These are phyloP conservation scores for Saccostrea glomerata DNA, from an alignment of 1,140 invertebrate genomes.

Conservation along the genomic window DNA sequence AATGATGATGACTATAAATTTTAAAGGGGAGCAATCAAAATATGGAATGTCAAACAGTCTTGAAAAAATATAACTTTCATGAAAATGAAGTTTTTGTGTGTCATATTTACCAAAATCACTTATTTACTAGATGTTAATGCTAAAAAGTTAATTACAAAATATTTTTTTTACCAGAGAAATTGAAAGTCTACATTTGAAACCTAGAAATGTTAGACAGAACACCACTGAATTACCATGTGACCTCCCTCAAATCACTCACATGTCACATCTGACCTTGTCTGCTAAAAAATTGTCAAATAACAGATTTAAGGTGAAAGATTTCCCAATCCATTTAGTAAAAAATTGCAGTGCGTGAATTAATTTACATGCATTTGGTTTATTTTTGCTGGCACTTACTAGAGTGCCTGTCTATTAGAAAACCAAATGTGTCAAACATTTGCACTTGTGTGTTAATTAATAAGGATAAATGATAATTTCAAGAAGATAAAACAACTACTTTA, in stretches of 20 bases:
- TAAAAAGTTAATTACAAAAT: no score
- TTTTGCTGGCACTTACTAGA: background rate
- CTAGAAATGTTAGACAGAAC: no score
- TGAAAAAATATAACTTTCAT: no score
- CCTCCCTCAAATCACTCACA: background rate
- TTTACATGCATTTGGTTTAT: background rate
- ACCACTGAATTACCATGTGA: background rate
- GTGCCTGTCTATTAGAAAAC: background rate
- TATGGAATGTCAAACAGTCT: no score
- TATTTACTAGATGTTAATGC: no score
- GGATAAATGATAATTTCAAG: background rate
- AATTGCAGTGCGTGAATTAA: background rate
- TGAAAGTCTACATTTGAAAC: no score
- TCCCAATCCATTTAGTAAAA: conserved; percentile 18
- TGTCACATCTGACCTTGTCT: background rate
- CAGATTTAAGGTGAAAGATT: background rate
- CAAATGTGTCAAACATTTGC: conserved; percentile 2
- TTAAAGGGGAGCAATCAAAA: no score
- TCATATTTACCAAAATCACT: no score
- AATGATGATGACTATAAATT: no score
- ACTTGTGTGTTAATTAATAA: background rate
- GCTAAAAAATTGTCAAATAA: conserved; percentile 5
- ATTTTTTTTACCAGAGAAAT: no score
- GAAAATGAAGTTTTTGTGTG: no score
- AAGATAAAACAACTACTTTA: background rate